Evolutionary conservation across 2,113 vertebrate genomes (phyloP), one percentile per base, ranked within the genome.

Genomic region (Amia ocellicauda): DNA sequence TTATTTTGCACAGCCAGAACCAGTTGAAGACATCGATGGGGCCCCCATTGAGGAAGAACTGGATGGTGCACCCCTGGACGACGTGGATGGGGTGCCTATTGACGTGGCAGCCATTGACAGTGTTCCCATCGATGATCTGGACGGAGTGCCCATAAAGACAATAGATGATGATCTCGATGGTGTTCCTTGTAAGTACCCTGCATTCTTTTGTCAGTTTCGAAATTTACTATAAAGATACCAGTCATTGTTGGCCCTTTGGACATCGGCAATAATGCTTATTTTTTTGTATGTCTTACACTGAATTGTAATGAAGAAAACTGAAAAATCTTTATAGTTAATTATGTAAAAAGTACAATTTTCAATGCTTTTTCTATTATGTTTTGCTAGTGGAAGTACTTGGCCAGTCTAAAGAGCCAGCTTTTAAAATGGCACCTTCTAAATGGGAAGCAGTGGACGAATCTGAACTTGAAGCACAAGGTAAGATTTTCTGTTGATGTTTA

Each of bases 381-480:
- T 31, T 28, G 58, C 71, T 60, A 92, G 89, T 91, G 80, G 90
- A 92, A 79, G 64, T 85, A 0, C 43, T 79, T 67, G 88, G 91
- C 65, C 89, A 92, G 10, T 78, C 90, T 1, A 97, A 96, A 70
- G 94, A 94, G 55, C 86, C 94, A 0, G 89, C 95, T 67, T 99
- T 99, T 80, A 99, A 99, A 83, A 92, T 98, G 65, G 97, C 97
- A 0, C 97, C 96, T 16, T 99, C 97, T 0, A 99, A 99, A 71
- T 99, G 97, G 97, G 97, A 99, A 85, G 97, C 93, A 43, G 97
- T 99, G 67, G 95, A 99, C 72, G 97, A 96, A 77, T 72, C 96
- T 0, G 93, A 93, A 74, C 82, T 99, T 60, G 87, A 93, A 79
- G 85, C 93, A 72, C 97, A 99, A 84, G 97, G 97, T 98, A 70